phyloP scores from a whole-genome alignment of 2,888 invertebrate species.

The Rhaphigaster nebulosa region DNA sequence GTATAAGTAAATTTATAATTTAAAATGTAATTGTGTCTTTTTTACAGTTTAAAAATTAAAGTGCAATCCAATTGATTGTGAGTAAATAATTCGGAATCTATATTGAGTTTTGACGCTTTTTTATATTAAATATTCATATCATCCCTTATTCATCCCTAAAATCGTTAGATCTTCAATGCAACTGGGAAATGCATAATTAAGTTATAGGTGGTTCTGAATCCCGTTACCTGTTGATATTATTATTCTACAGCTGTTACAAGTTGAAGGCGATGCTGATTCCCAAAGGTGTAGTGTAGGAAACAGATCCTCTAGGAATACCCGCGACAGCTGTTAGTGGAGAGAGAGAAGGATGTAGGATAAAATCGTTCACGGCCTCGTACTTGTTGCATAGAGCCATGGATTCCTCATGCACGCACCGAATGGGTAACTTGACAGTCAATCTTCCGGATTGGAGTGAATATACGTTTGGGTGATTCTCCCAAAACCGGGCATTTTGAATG shows the following conservation, averaged over 20 bases:
- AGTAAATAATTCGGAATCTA: no score
- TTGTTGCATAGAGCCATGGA: neutral
- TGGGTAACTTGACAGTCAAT: neutral
- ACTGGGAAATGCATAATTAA: neutral
- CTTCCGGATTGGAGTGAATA: no score
- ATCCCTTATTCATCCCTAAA: neutral
- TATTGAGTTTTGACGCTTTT: neutral
- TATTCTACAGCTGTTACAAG: neutral
- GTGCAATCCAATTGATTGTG: no score
- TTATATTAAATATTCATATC: neutral
- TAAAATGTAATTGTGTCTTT: no score
- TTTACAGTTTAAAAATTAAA: no score
- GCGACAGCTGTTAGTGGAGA: neutral
- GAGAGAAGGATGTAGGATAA: neutral
- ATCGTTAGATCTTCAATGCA: neutral
- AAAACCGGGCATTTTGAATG: no score
- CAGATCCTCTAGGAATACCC: constrained; percentile 6
- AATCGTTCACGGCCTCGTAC: neutral
- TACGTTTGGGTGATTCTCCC: no score
- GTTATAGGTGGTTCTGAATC: neutral
- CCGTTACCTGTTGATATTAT: neutral
- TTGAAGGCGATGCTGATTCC: neutral
- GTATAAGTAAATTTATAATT: no score
- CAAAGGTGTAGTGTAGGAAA: constrained; percentile 3
- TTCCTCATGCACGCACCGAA: neutral